phyloP scores from a whole-genome alignment of 2,797 vertebrate genomes.

The Eurystomus glaucurus region DNA sequence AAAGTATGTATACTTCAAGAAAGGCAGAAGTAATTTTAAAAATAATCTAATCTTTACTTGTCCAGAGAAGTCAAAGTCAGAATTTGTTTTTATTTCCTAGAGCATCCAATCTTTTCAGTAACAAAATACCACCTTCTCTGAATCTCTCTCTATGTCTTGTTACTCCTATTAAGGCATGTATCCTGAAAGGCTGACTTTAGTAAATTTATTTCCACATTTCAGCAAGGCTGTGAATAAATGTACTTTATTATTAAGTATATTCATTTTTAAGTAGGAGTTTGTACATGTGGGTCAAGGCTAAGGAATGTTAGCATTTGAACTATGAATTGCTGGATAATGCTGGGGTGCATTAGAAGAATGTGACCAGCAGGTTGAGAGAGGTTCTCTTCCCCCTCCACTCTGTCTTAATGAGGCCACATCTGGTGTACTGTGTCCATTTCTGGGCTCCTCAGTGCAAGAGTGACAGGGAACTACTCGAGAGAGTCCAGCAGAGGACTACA shows the following conservation, averaged over 20 bases:
- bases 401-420: no score
- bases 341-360: no score
- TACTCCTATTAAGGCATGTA: not conserved
- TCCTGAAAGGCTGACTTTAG: not conserved
- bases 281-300: not conserved
- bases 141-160: not conserved
- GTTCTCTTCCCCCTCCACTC: no score
- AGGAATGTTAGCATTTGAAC: not conserved
- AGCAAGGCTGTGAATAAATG: not conserved
- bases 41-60: not conserved
- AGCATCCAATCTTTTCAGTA: not conserved
- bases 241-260: not conserved
- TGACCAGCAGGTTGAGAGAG: no score
- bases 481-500: no score
- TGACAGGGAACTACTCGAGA: no score
- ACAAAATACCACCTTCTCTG: not conserved
- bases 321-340: not conserved
- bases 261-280: not conserved
- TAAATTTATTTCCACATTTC: not conserved
- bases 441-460: no score
- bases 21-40: not conserved
- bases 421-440: no score
- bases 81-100: not conserved
- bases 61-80: not conserved
- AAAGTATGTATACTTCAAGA: not conserved